Evolutionary conservation across 2,113 vertebrate genomes (phyloP).

Genomic region (Toxotes chatareus): DNA sequence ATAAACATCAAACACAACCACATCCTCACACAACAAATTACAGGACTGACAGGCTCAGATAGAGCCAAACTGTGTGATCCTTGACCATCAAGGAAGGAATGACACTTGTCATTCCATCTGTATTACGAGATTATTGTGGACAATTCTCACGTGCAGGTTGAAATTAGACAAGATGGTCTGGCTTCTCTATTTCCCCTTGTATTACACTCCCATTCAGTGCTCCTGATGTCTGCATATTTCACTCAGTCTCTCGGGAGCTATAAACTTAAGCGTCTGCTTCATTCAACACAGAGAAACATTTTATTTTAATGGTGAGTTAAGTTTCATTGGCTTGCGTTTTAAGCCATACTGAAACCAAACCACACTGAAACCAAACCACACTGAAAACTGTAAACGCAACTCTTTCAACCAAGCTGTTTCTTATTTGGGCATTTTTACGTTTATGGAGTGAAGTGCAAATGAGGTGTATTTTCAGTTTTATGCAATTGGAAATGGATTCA

Average conservation of each 20-base stretch:
- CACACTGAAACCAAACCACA: slow-evolving; percentile 62
- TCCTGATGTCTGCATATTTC: slow-evolving; percentile 20
- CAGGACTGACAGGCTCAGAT: slow-evolving; percentile 13
- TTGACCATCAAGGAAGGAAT: slow-evolving; percentile 19
- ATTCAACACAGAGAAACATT: slow-evolving; percentile 42
- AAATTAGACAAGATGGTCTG: slow-evolving; percentile 12
- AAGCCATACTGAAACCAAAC: slow-evolving; percentile 64
- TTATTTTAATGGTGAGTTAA: slow-evolving; percentile 66
- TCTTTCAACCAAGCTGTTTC: slow-evolving; percentile 36
- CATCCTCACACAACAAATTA: slow-evolving; percentile 44
- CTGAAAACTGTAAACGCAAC: slow-evolving; percentile 56
- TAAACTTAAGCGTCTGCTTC: slow-evolving; percentile 45
- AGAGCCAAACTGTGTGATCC: slow-evolving; percentile 8
- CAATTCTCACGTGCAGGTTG: background rate
- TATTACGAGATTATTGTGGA: slow-evolving; percentile 28
- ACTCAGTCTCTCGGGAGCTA: background rate
- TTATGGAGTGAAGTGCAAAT: background rate
- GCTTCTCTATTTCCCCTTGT: background rate
- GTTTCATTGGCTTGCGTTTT: slow-evolving; percentile 59
- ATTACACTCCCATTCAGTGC: slow-evolving; percentile 24
- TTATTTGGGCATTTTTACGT: slow-evolving; percentile 42
- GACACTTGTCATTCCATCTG: background rate
- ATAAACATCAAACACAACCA: slow-evolving; percentile 59
- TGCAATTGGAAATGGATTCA: slow-evolving; percentile 6
- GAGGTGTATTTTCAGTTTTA: slow-evolving; percentile 16